These are phyloP conservation scores for Chanos chanos DNA, from an alignment of 2,797 vertebrate genomes.

Conservation along the genomic window DNA sequence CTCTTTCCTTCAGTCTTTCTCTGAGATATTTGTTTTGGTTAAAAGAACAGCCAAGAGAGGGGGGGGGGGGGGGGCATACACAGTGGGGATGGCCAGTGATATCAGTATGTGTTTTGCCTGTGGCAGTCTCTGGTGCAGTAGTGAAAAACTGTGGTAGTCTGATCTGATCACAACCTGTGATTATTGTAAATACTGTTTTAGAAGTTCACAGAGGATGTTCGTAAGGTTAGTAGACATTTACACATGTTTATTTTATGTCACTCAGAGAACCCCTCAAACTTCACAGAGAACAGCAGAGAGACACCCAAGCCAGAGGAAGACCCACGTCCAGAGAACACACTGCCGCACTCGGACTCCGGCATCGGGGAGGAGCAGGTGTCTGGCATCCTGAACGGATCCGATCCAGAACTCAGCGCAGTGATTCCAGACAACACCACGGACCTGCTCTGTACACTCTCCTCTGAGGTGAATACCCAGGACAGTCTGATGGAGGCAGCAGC, in stretches of 20 bases:
- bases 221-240: too few relatives aligned
- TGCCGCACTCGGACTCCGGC: constrained; percentile 86
- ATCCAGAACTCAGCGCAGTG: constrained; percentile 69
- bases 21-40: too few relatives aligned
- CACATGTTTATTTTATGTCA: background rate
- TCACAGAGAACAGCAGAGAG: constrained; percentile 76
- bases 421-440: constrained; percentile 71
- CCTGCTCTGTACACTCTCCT: constrained; percentile 83
- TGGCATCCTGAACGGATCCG: constrained; percentile 80
- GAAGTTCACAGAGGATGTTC: too few relatives aligned
- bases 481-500: constrained; percentile 73
- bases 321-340: constrained; percentile 69
- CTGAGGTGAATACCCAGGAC: constrained; percentile 84
- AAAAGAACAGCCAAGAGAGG: too few relatives aligned
- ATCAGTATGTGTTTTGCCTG: too few relatives aligned
- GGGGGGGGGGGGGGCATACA: too few relatives aligned
- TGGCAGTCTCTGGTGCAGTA: too few relatives aligned
- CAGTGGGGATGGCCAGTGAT: too few relatives aligned
- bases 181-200: too few relatives aligned
- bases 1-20: too few relatives aligned
- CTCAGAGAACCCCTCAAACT: constrained; percentile 77
- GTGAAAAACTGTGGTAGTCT: too few relatives aligned
- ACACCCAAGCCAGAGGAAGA: constrained; percentile 67
- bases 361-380: constrained; percentile 84
- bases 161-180: too few relatives aligned